Evolutionary conservation across 2,888 invertebrate species (phyloP), one percentile per base, ranked within the genome.

Genomic region (Drosophila merina): DNA sequence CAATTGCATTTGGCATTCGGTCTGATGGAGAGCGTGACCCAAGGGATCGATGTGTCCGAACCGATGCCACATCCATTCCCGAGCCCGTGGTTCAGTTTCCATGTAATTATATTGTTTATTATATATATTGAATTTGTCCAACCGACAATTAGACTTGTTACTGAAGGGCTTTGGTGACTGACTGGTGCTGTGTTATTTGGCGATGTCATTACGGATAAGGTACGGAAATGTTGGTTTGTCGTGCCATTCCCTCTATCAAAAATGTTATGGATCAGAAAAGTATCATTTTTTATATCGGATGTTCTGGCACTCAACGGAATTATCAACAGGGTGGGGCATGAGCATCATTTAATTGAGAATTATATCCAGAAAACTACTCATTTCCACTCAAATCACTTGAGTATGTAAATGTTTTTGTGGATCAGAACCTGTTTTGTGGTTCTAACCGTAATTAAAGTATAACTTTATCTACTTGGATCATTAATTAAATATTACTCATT

Each of bases 191-290:
- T 26, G 58, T 78, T 76, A 66, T 64, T 63, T 40, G 36, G 59
- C 60, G 62, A 69, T 69, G 72, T 69, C 72, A 69, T 69, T 69
- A 69, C 38, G 52, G 52, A 69, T 71, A 71, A 60, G 49, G 7
- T 45, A 7, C 20, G 14, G 40, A 54, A 71, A 60, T 60, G 52
- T 31, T 3, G 10, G 72, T 12, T 44, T 60, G 52, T 40, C 60
- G 72, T 71, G 69, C 31, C 48, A 49, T 49, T 42, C 42, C 62
- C 38, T 31, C 20, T 49, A 40, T 4, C 14, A 14, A 7, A 45
- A 2, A 48, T 20, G 14, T 47, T 47, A 7, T 47, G 36, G 38
- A 60, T 60, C 57, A 12, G 33, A 8, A 9, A 6, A 8, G 14
- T n/a, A n/a, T 4, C 26, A 63, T 63, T 63, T 42, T 42, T 30